Base-by-base conservation (phyloP, 1,140 invertebrate genomes). In the Drosophila sproati region DNA sequence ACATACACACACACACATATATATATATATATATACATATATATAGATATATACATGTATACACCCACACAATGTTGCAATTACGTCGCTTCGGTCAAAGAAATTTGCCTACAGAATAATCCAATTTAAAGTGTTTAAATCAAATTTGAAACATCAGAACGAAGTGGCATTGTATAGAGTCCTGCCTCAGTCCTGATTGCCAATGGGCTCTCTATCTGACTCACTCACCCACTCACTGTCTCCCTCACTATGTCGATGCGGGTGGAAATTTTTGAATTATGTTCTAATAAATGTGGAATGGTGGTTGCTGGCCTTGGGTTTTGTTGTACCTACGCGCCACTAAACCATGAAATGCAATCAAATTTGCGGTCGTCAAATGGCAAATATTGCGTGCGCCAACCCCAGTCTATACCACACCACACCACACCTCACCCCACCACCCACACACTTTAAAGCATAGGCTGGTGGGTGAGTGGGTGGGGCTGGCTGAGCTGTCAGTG, bases 71-170 rank as follows among this genome's bases (percentile, higher is more conserved):
- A 89, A 89, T 89, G 85, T 89, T 83, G 85, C 85, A 89, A 89
- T 89, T 89, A 89, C 85, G 77, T 62, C 7, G 57, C 37, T 54
- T 77, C 62, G 82, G 82, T 87, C 81, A 85, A 77, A 83, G 64
- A 81, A 83, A 91, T 85, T 86, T 91, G 85, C 79, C 82, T 91
- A 91, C 78, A 91, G 82, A 72, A 80, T 91, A 91, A 91, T 91
- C 89, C 89, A 91, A 91, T 91, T 91, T 91, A 91, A 91, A 91
- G 89, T 89, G 89, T 89, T 91, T 91, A 91, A 91, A 91, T 91
- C 83, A 91, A 91, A 91, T 91, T 91, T 89, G 69, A 78, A 91
- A 82, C 78, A 90, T 70, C 82, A 78, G 73, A 85, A 80, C 64
- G 80, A 83, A 66, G 52, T 85, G 80, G 52, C 80, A 83, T 88